These are phyloP conservation scores for Ramphastos sulfuratus DNA, from an alignment of 2,113 vertebrate genomes.

Conservation along the genomic window DNA sequence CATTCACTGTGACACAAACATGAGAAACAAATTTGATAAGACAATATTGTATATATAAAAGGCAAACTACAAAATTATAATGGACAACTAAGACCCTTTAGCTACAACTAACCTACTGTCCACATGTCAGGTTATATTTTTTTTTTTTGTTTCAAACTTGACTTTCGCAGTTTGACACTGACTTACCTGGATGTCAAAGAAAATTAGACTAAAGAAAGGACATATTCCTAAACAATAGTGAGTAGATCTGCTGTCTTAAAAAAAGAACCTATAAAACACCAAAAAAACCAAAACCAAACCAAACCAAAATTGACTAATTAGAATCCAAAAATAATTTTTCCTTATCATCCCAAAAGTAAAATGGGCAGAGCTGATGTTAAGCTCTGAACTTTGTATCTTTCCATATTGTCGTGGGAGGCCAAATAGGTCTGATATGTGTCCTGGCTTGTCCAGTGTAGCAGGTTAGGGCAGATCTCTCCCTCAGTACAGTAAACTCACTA, in stretches of 20 bases:
- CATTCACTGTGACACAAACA: neutral
- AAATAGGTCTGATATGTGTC: too few species aligned
- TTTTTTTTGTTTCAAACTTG: neutral
- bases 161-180: slow-evolving; percentile 27
- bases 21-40: slow-evolving; percentile 14
- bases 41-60: neutral
- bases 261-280: neutral
- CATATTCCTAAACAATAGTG: neutral
- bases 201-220: slow-evolving; percentile 10
- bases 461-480: too few species aligned
- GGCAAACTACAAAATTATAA: slow-evolving; percentile 18
- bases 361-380: neutral
- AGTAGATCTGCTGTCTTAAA: neutral
- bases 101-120: neutral
- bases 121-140: slow-evolving; percentile 5
- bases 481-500: too few species aligned
- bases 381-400: neutral
- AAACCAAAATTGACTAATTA: neutral
- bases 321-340: accelerated
- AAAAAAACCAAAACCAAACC: neutral
- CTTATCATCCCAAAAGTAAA: neutral
- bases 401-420: neutral
- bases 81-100: slow-evolving; percentile 22
- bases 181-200: slow-evolving; percentile 41
- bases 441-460: too few species aligned